phyloP scores from a whole-genome alignment of 2,888 invertebrate genomes.

The Metalampra italica region DNA sequence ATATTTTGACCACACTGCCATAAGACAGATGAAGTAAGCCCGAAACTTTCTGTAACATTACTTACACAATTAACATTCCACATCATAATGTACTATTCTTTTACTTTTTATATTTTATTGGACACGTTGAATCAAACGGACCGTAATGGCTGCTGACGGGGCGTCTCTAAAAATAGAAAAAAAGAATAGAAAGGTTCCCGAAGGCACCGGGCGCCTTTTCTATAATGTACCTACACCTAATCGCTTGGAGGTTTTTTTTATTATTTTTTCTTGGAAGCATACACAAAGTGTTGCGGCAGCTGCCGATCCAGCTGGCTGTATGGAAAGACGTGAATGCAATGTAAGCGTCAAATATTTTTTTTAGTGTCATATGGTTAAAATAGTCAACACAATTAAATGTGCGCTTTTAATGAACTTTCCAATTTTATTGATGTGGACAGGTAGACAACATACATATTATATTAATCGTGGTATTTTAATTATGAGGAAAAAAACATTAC shows the following conservation, averaged over 20 bases:
- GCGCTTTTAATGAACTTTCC: no score
- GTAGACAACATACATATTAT: no score
- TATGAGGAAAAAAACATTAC: no score
- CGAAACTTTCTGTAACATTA: background rate
- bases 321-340: conserved; percentile 21
- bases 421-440: no score
- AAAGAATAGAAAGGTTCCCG: conserved; percentile 48
- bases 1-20: no score
- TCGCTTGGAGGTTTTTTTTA: conserved; percentile 52
- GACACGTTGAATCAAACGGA: conserved; percentile 46
- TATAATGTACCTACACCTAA: conserved; percentile 55
- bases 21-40: no score
- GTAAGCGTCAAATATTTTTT: conserved; percentile 24
- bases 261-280: conserved; percentile 51
- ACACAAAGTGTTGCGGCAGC: conserved; percentile 65
- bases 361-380: conserved; percentile 37
- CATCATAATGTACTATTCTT: conserved; percentile 2
- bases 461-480: no score
- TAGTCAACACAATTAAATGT: conserved; percentile 1
- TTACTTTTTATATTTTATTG: background rate
- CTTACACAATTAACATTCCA: conserved; percentile 15
- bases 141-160: conserved; percentile 52
- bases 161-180: conserved; percentile 42
- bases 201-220: conserved; percentile 55
- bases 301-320: conserved; percentile 61